A percentile compares a stretch with the other conserved stretches of the same genome.
Evolutionary conservation across 2,888 invertebrate genomes (phyloP).

Genomic region (Monoplex corrugatus): DNA sequence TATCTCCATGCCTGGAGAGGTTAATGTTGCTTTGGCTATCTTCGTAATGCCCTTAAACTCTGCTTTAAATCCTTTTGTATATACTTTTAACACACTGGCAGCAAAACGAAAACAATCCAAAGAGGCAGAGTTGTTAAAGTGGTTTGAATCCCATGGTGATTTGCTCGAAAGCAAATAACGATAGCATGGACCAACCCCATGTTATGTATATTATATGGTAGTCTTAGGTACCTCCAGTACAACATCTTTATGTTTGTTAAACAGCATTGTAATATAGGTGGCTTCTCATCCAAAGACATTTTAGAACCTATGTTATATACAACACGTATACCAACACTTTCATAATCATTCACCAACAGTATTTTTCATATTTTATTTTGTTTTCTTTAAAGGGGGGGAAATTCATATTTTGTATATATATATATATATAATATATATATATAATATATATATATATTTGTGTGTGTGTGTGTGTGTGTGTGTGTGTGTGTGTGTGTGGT

Average conservation of each 20-base stretch:
- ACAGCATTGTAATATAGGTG: neutral
- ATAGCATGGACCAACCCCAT: neutral
- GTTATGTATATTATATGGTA: neutral
- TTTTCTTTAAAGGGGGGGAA: too few species aligned
- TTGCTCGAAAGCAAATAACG: neutral
- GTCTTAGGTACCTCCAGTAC: neutral
- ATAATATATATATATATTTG: too few species aligned
- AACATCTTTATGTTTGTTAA: neutral
- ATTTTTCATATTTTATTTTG: too few species aligned
- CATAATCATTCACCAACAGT: neutral
- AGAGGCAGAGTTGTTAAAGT: neutral
- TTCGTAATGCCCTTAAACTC: conserved; percentile 38
- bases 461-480: too few species aligned
- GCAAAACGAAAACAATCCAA: neutral
- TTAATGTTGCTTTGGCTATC: conserved; percentile 24
- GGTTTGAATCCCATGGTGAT: conserved; percentile 2
- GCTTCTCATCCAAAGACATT: too few species aligned
- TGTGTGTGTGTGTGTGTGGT: too few species aligned
- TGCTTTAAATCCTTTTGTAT: conserved; percentile 35
- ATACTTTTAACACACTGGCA: conserved; percentile 23
- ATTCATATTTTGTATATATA: too few species aligned
- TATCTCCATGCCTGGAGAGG: conserved; percentile 18
- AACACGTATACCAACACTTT: neutral
- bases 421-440: too few species aligned
- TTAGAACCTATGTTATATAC: neutral